Conservation (phyloP, 2,797 vertebrate species). For the Oryzias sinensis region DNA sequence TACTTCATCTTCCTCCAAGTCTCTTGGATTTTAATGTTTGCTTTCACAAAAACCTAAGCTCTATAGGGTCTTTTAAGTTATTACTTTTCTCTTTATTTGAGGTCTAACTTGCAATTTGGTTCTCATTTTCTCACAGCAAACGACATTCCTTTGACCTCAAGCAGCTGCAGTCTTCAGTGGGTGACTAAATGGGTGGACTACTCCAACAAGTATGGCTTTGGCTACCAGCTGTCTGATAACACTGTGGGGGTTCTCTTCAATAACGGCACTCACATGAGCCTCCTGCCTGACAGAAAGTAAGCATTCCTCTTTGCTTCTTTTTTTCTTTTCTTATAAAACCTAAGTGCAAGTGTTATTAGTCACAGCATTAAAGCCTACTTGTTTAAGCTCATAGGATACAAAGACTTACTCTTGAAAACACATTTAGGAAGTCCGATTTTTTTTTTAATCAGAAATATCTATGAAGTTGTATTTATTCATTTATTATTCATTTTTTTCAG, state of each 20-base stretch:
- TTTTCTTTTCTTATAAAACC: conserved; percentile 7
- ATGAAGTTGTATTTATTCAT: not conserved
- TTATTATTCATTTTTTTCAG: conserved; percentile 73
- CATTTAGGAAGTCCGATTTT: not conserved
- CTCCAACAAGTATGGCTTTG: conserved; percentile 98
- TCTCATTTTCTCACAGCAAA: conserved; percentile 72
- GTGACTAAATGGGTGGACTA: conserved; percentile 99
- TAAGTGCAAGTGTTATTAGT: conserved; percentile 28
- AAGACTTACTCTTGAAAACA: conserved; percentile 1
- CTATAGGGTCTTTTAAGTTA: not conserved
- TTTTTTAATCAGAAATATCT: not conserved
- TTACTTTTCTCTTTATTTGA: conserved; percentile 1
- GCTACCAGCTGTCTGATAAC: conserved; percentile 97
- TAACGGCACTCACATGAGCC: conserved; percentile 97
- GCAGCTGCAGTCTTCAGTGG: conserved; percentile 89
- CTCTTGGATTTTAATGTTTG: not conserved
- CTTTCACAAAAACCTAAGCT: not conserved
- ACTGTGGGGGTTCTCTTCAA: conserved; percentile 98
- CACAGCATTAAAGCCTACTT: conserved; percentile 20
- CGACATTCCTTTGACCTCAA: conserved; percentile 84
- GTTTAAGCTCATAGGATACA: conserved; percentile 19
- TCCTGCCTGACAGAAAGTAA: conserved; percentile 95
- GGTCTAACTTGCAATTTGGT: conserved; percentile 3
- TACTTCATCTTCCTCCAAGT: not conserved
- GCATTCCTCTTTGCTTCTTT: conserved; percentile 46